Evolutionary conservation across 2,888 invertebrate genomes (phyloP).

Genomic region (Callimorpha dominula): DNA sequence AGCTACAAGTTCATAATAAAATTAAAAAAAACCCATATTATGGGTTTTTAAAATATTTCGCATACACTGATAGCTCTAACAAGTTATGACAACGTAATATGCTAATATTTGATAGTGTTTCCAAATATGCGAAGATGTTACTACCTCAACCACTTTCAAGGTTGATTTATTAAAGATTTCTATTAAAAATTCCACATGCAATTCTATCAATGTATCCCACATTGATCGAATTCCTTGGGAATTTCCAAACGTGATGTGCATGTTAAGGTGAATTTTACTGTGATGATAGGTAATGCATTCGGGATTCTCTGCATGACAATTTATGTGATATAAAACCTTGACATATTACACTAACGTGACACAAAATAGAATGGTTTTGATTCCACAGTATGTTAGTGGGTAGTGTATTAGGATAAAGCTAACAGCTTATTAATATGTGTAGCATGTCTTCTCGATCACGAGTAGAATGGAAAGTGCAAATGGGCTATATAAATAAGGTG

Average conservation of each 20-base stretch:
- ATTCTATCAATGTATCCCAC: conserved; percentile 18
- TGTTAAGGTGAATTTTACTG: conserved; percentile 46
- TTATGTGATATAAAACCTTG: background rate
- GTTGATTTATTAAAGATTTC: conserved; percentile 51
- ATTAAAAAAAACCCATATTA: background rate
- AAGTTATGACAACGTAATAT: conserved; percentile 7
- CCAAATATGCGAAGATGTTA: conserved; percentile 18
- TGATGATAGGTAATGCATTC: background rate
- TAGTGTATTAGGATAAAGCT: conserved; percentile 57
- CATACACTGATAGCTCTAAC: background rate
- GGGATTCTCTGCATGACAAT: background rate
- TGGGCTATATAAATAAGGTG: conserved; percentile 54
- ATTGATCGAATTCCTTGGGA: conserved; percentile 63
- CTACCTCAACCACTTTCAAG: conserved; percentile 48
- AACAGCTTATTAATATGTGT: conserved; percentile 58
- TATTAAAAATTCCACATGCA: background rate
- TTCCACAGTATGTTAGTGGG: conserved; percentile 39
- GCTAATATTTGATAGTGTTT: conserved; percentile 13
- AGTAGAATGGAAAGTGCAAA: conserved; percentile 60
- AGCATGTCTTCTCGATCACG: conserved; percentile 51
- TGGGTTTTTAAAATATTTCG: background rate
- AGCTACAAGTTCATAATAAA: background rate
- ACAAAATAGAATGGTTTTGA: conserved; percentile 33
- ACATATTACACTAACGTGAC: background rate
- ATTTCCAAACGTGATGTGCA: conserved; percentile 66